Percentiles rank a stretch among this genome's conserved stretches.
Evolutionary conservation across 2,113 vertebrate species (phyloP).

Genomic region (Eidolon helvum): DNA sequence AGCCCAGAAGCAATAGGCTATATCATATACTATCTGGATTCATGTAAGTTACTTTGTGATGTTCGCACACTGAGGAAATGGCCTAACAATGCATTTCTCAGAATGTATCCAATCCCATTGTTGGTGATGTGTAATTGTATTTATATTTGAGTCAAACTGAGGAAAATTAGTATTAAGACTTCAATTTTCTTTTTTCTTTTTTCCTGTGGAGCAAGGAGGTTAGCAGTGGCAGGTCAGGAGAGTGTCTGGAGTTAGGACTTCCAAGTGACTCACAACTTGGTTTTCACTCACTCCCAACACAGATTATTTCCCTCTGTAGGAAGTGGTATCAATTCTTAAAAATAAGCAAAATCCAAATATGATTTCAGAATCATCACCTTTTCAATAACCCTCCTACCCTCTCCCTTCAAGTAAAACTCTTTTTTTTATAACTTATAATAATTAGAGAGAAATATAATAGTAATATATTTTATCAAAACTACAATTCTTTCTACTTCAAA

Average conservation of each 20-base stretch:
- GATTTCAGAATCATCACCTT: neutral
- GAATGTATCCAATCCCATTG: too few species aligned
- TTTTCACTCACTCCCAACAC: neutral
- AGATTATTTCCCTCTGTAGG: neutral
- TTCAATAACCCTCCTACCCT: neutral
- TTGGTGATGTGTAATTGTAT: too few species aligned
- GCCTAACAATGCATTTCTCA: too few species aligned
- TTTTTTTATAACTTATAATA: neutral
- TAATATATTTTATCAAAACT: neutral
- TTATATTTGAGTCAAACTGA: neutral
- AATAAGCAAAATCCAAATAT: neutral
- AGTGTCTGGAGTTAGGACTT: neutral
- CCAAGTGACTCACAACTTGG: neutral
- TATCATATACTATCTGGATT: too few species aligned
- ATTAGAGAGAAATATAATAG: neutral
- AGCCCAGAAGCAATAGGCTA: too few species aligned
- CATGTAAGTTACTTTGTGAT: too few species aligned
- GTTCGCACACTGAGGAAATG: too few species aligned
- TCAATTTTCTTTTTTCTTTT: neutral
- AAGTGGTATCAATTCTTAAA: neutral
- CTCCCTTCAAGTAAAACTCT: neutral
- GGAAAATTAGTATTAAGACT: neutral
- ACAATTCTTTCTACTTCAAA: conserved; percentile 31
- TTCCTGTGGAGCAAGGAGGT: neutral
- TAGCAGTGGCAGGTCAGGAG: too few species aligned